phyloP scores from a whole-genome alignment of 2,113 vertebrate genomes.

The Anser brachyrhynchus region DNA sequence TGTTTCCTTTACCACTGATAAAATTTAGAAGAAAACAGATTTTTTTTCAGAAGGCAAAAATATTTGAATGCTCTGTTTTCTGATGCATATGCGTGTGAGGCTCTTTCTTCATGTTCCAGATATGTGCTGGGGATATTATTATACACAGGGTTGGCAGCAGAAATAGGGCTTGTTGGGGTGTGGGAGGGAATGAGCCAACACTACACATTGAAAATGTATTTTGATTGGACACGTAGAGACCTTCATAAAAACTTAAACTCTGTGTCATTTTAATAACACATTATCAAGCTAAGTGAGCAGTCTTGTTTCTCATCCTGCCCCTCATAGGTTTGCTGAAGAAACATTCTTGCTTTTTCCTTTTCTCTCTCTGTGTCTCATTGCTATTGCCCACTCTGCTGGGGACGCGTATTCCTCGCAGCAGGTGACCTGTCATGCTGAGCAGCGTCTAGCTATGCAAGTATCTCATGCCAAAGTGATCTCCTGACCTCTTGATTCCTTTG shows the following conservation, averaged over 20 bases:
- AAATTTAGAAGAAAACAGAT: neutral
- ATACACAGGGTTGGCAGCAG: neutral
- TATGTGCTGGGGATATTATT: neutral
- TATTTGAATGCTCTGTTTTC: neutral
- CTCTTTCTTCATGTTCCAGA: neutral
- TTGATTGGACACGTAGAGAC: accelerated
- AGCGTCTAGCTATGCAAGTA: neutral
- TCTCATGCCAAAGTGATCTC: neutral
- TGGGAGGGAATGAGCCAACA: neutral
- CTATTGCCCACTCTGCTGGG: accelerated
- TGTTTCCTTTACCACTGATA: neutral
- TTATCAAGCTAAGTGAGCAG: neutral
- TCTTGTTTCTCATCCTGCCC: neutral
- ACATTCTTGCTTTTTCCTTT: neutral
- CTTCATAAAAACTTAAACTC: neutral
- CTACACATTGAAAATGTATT: accelerated
- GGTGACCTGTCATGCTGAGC: neutral
- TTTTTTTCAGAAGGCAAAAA: neutral
- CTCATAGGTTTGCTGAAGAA: neutral
- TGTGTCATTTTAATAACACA: neutral
- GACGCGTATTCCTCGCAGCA: accelerated
- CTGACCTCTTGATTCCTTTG: neutral
- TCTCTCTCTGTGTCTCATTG: neutral
- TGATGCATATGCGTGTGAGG: neutral
- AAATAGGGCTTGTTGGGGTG: neutral